Conservation (phyloP, 2,797 vertebrate genomes). For the Pteropus rufus region DNA sequence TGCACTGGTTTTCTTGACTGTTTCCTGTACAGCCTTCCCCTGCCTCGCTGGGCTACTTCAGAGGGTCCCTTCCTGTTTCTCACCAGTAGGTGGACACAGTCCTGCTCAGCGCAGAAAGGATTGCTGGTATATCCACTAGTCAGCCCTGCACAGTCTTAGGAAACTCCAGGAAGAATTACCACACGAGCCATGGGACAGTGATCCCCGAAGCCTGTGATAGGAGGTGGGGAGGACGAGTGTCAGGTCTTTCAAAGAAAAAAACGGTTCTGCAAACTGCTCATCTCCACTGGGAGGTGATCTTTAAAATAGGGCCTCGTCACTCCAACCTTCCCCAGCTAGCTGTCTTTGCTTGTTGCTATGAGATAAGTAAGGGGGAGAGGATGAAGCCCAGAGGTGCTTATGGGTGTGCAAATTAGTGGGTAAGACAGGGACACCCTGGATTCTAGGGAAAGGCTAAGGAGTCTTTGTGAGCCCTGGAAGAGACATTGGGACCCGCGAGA, state of each 20-base stretch:
- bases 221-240: background rate
- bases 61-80: conserved; percentile 22
- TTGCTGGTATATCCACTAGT: background rate
- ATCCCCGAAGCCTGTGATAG: background rate
- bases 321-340: background rate
- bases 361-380: background rate
- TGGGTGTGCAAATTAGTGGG: background rate
- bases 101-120: background rate
- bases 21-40: background rate
- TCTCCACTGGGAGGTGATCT: background rate
- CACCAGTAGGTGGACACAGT: conserved; percentile 53
- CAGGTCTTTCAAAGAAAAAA: background rate
- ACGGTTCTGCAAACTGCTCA: background rate
- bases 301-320: background rate
- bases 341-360: background rate
- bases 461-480: background rate
- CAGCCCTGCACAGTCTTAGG: background rate
- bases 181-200: background rate
- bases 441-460: background rate
- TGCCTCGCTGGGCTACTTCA: background rate
- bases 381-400: background rate
- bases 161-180: background rate
- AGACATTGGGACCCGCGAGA: rapidly evolving
- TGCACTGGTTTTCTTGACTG: background rate
- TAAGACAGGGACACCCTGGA: background rate